Conservation (phyloP, 2,888 invertebrate species). For the Sphaeridia pumilis region DNA sequence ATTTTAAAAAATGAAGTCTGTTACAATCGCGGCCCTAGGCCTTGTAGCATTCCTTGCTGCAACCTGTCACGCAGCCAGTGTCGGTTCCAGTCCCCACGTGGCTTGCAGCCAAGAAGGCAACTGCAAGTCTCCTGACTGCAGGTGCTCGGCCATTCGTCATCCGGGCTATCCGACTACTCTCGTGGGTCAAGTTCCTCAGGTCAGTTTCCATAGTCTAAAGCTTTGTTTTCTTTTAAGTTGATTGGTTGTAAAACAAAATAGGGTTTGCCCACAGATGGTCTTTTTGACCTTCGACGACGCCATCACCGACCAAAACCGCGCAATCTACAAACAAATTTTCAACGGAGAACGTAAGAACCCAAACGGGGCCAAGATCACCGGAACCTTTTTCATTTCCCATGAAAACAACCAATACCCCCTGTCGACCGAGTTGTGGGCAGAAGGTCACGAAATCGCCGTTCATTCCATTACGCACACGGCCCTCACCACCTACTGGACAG, state of each 20-base stretch:
- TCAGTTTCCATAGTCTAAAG: conserved; percentile 30
- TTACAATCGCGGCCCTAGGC: too few species aligned
- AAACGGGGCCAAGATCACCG: conserved; percentile 51
- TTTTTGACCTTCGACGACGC: conserved; percentile 56
- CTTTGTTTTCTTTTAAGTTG: neutral
- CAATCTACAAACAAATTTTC: conserved; percentile 45
- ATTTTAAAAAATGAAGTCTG: too few species aligned
- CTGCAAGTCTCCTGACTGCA: conserved; percentile 47
- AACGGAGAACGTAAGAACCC: conserved; percentile 47
- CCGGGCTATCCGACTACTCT: conserved; percentile 43
- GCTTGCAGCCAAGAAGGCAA: neutral
- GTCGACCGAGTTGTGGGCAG: conserved; percentile 43
- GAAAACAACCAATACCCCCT: conserved; percentile 55
- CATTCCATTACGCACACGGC: conserved; percentile 48
- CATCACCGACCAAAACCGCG: conserved; percentile 46
- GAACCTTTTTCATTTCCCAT: conserved; percentile 60
- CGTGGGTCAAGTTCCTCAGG: conserved; percentile 46
- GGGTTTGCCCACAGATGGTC: conserved; percentile 47
- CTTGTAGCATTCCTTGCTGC: too few species aligned
- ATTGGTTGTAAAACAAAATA: too few species aligned
- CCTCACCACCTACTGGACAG: conserved; percentile 14
- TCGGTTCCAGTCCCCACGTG: too few species aligned
- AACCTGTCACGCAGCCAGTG: too few species aligned
- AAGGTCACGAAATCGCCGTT: conserved; percentile 55
- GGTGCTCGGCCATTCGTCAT: conserved; percentile 44